Evolutionary conservation across 1,140 invertebrate species (phyloP).

Genomic region (Drosophila varians): DNA sequence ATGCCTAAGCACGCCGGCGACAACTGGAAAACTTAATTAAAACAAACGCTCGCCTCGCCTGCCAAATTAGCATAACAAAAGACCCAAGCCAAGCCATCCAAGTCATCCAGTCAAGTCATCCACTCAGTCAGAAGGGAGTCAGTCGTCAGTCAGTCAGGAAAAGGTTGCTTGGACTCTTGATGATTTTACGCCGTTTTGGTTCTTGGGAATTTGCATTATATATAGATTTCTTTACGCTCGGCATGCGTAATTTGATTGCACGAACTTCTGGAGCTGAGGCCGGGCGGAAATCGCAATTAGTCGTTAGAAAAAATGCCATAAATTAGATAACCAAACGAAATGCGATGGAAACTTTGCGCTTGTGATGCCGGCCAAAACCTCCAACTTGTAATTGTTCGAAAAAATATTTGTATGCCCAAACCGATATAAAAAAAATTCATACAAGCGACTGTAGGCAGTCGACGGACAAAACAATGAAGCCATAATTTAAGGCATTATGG

Average conservation of each 20-base stretch:
- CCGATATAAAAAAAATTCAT: background rate
- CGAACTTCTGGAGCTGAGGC: background rate
- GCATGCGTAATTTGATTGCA: conserved; percentile 71
- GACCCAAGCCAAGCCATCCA: conserved; percentile 9
- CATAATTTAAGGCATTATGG: conserved; percentile 80
- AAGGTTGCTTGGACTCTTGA: conserved; percentile 56
- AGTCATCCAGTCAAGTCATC: conserved; percentile 59
- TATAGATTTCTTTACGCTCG: conserved; percentile 66
- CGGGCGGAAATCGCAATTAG: conserved; percentile 73
- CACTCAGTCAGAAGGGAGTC: conserved; percentile 21
- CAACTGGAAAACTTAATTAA: conserved; percentile 72
- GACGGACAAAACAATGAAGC: conserved; percentile 58
- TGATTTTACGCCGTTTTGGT: conserved; percentile 56
- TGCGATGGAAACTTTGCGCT: conserved; percentile 54
- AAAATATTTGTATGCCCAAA: background rate
- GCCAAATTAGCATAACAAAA: conserved; percentile 77
- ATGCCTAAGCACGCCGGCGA: conserved; percentile 54
- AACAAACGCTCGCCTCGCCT: conserved; percentile 79
- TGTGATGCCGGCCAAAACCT: conserved; percentile 50
- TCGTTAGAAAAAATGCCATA: conserved; percentile 75
- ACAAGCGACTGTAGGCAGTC: conserved; percentile 34
- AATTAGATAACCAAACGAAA: conserved; percentile 71
- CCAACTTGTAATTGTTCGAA: conserved; percentile 3
- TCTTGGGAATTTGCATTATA: conserved; percentile 52
- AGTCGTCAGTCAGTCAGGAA: conserved; percentile 29